Percentiles rank a stretch among this genome's conserved stretches.
phyloP scores from a whole-genome alignment of 2,888 invertebrate species.

The Craniophora ligustri region DNA sequence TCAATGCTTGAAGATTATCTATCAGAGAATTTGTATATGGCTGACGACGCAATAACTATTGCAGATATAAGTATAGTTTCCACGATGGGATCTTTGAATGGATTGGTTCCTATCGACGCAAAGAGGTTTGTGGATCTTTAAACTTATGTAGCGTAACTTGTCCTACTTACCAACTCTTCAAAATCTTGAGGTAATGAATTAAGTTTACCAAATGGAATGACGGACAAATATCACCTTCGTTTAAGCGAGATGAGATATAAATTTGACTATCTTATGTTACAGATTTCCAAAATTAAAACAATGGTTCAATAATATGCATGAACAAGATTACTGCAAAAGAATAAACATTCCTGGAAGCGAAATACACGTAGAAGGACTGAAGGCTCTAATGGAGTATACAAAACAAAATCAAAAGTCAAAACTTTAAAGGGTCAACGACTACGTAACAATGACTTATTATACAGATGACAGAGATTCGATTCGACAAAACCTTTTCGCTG shows the following conservation, averaged over 20 bases:
- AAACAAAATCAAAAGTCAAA: constrained; percentile 65
- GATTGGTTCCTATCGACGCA: constrained; percentile 70
- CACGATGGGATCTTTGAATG: constrained; percentile 70
- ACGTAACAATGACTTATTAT: too few species aligned
- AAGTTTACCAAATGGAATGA: too few species aligned
- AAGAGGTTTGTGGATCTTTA: constrained; percentile 60
- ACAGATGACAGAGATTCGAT: too few species aligned
- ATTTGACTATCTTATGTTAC: constrained; percentile 27
- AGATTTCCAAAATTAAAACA: constrained; percentile 75
- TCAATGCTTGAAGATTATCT: constrained; percentile 75
- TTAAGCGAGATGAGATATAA: too few species aligned
- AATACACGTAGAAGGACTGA: constrained; percentile 65
- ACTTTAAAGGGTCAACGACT: constrained; percentile 37
- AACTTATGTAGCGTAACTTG: neutral
- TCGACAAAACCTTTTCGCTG: too few species aligned
- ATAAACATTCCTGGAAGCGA: constrained; percentile 72
- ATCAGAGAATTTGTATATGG: constrained; percentile 67
- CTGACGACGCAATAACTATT: constrained; percentile 71
- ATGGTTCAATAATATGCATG: constrained; percentile 75
- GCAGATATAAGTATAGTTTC: constrained; percentile 76
- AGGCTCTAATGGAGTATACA: constrained; percentile 68
- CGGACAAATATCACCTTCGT: too few species aligned
- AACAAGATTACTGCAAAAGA: constrained; percentile 68
- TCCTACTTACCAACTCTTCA: too few species aligned
- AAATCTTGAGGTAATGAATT: too few species aligned